These are phyloP conservation scores for Petrocephalus schoutedeni DNA, from an alignment of 2,797 vertebrate species.

Conservation along the genomic window DNA sequence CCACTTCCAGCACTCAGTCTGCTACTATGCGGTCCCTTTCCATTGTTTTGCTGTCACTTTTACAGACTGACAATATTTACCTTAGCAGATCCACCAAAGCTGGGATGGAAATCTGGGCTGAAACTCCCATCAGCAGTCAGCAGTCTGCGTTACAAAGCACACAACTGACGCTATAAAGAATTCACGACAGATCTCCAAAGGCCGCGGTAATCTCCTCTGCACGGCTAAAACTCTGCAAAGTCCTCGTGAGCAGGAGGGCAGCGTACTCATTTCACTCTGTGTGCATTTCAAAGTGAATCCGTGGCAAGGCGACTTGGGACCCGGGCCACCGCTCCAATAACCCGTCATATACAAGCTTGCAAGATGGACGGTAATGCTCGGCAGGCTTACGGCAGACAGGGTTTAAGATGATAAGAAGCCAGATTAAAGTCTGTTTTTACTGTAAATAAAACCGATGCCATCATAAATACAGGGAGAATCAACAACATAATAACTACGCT, in stretches of 20 bases:
- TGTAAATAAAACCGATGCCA: background rate
- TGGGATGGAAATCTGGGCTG: background rate
- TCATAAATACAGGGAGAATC: background rate
- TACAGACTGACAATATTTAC: background rate
- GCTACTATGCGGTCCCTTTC: background rate
- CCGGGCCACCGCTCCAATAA: background rate
- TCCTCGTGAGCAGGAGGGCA: background rate
- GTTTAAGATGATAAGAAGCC: background rate
- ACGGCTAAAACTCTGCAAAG: background rate
- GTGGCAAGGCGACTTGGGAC: background rate
- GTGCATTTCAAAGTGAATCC: background rate
- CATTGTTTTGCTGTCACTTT: background rate
- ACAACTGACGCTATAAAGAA: background rate
- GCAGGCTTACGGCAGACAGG: background rate
- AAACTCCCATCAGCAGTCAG: background rate
- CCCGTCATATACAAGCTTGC: background rate
- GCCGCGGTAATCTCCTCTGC: background rate
- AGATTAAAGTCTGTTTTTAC: background rate
- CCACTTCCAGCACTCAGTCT: background rate
- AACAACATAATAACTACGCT: background rate
- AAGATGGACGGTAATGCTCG: background rate
- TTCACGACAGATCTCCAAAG: background rate
- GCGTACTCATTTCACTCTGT: background rate
- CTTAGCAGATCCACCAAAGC: background rate
- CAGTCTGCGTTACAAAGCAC: background rate